Evolutionary conservation across 1,140 invertebrate genomes (phyloP), one percentile per base, ranked within the genome.

Genomic region (Colletes latitarsis): DNA sequence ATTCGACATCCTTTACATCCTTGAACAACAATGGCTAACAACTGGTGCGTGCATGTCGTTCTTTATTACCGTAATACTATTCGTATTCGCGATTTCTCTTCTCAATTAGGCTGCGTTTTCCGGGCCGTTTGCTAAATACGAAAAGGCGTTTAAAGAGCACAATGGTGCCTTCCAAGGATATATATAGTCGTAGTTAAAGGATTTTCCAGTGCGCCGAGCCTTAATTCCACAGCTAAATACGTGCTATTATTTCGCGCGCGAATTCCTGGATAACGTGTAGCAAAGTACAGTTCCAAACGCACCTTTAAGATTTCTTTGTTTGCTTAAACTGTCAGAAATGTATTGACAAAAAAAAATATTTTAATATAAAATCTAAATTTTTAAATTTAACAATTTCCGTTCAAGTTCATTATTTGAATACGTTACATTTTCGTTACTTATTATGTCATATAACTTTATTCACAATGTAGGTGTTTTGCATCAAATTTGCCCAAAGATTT

Each of bases 111-210:
- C 49, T 15, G 6, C 21, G n/a, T 67, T 75, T 75, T 49, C 21
- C 72, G 46, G 17, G n/a, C 62, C 63, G 43, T 68, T 67, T 63
- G 53, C 21, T 74, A 52, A 80, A 75, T 41, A 60, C 78, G 53
- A 60, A 75, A 80, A 46, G 19, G 39, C 19, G 55, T 57, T 72
- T n/a, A n/a, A 67, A 74, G 21, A 15, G 6, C n/a, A 9, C 15
- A 21, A 53, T 14, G 15, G 55, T 14, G 21, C 43, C 6, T 52
- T 19, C 6, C 30, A 80, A 60, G 58, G 30, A 30, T 30, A 75
- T 68, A 68, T 39, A 80, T 43, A 58, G 63, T 9, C 5, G 53
- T 55, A 60, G 53, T 75, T 75, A 80, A 75, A 52, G 78, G 71
- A 80, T 80, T 80, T 80, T 68, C 78, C 72, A 75, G 21, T 5